Base-by-base conservation (phyloP, 2,888 invertebrate species). In the Hipparchia sbordonii region DNA sequence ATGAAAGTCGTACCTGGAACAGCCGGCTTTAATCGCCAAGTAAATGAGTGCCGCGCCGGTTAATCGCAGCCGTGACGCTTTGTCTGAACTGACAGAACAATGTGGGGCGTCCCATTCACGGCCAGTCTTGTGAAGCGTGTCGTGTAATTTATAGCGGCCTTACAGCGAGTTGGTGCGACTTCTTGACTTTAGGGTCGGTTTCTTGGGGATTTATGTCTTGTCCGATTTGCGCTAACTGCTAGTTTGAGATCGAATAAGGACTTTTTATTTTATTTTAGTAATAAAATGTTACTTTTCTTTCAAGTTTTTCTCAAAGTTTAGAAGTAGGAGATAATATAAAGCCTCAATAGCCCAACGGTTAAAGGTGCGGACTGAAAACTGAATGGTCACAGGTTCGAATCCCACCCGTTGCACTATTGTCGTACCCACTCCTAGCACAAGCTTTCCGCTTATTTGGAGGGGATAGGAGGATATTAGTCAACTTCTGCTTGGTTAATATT, bases 81-180 rank as follows among this genome's bases (percentile, higher is more conserved):
- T 90, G 89, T 90, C 85, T 86, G 80, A 85, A 84, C 83, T 87
- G 88, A 85, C 85, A 85, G 89, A 88, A 89, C 90, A 89, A 86
- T 88, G 89, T 88, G 87, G 77, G 81, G 74, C 81, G 79, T 73
- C 82, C 83, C 82, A 85, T 86, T 86, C 87, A 83, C 82, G 80
- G 77, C 72, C 82, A 83, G 85, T 87, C 85, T 84, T 84, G 85
- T 84, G 78, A 81, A 78, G 78, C 67, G 76, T 67, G 77, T 71
- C 82, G 79, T 79, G 79, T 83, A 86, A 87, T 87, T 87, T 86
- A 87, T 85, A 77, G 81, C 79, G 74, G 76, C 78, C 81, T 82
- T 81, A 79, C 75, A 74, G 75, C 71, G 61, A 75, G 63, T 76
- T 77, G 72, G 68, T 73, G 73, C 77, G 74, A 77, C 73, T 77